A percentile compares a stretch with the other conserved stretches of the same genome.
Evolutionary conservation across 2,113 vertebrate genomes (phyloP).

Genomic region (Ancistrus triradiatus): DNA sequence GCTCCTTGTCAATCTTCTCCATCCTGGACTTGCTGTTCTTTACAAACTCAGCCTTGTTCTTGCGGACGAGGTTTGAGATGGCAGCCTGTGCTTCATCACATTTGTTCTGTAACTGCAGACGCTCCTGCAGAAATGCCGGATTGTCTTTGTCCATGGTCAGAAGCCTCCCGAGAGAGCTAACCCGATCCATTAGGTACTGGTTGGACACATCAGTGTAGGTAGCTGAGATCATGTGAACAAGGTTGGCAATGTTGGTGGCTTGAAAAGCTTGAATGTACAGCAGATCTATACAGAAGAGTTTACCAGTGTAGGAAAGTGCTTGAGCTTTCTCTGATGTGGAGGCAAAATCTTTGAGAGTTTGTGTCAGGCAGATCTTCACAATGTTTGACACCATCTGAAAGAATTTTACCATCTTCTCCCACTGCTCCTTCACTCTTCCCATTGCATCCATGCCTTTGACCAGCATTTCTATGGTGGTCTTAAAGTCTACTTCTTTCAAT

Average conservation of each 20-base stretch:
- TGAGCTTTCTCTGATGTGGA: not conserved
- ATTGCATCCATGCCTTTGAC: not conserved
- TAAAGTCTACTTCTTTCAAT: not conserved
- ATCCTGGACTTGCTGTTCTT: not conserved
- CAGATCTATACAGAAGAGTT: slow-evolving; percentile 40
- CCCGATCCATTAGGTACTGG: slow-evolving; percentile 40
- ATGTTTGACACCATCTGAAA: slow-evolving; percentile 46
- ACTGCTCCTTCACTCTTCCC: slow-evolving; percentile 41
- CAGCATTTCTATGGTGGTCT: not conserved
- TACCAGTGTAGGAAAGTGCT: slow-evolving; percentile 16
- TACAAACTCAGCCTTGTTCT: slow-evolving; percentile 6
- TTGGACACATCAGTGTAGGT: slow-evolving; percentile 20
- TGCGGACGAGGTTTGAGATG: not conserved
- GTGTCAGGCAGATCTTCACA: slow-evolving; percentile 43
- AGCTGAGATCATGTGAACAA: slow-evolving; percentile 53
- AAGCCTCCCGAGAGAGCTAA: not conserved
- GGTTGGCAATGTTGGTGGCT: slow-evolving; percentile 42
- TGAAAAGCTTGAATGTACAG: slow-evolving; percentile 53
- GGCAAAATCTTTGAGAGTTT: slow-evolving; percentile 39
- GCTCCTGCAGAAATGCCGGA: slow-evolving; percentile 14
- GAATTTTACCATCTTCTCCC: slow-evolving; percentile 56
- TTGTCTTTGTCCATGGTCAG: not conserved
- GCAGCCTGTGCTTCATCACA: slow-evolving; percentile 19
- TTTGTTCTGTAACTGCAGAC: not conserved
- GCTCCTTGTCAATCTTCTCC: slow-evolving; percentile 3